Conservation (phyloP, 2,797 vertebrate species). For the Poecilia velifera region DNA sequence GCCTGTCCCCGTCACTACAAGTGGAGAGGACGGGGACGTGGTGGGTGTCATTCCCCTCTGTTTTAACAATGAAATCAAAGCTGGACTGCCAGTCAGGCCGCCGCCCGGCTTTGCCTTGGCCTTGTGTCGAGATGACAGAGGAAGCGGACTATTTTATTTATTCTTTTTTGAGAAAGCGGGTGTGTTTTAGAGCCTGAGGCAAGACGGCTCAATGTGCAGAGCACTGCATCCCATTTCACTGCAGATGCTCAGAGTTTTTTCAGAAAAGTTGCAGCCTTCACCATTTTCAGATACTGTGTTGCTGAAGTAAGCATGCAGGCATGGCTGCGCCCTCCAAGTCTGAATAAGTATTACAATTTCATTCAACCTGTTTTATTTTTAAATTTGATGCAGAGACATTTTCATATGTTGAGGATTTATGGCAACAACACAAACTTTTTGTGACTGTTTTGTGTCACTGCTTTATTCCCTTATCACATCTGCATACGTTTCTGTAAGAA, state of each 20-base stretch:
- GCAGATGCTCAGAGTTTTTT: conserved; percentile 73
- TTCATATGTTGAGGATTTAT: background rate
- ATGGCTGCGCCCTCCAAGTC: conserved; percentile 13
- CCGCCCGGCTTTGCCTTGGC: conserved; percentile 66
- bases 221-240: conserved; percentile 63
- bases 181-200: conserved; percentile 36
- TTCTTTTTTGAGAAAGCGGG: conserved; percentile 41
- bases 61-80: conserved; percentile 82
- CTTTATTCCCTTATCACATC: conserved; percentile 34
- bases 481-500: conserved; percentile 47
- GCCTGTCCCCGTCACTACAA: conserved; percentile 54
- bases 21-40: conserved; percentile 64
- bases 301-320: conserved; percentile 28
- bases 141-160: conserved; percentile 62
- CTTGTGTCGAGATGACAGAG: conserved; percentile 75
- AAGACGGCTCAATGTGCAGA: conserved; percentile 73
- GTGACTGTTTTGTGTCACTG: background rate
- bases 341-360: background rate
- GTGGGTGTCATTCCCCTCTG: conserved; percentile 70
- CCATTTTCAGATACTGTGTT: conserved; percentile 36
- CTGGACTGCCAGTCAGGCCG: conserved; percentile 66
- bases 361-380: background rate
- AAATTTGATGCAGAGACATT: background rate
- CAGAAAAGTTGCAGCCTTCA: conserved; percentile 35
- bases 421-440: background rate